These are phyloP conservation scores for Dione juno DNA, from an alignment of 2,888 invertebrate species.

Conservation along the genomic window DNA sequence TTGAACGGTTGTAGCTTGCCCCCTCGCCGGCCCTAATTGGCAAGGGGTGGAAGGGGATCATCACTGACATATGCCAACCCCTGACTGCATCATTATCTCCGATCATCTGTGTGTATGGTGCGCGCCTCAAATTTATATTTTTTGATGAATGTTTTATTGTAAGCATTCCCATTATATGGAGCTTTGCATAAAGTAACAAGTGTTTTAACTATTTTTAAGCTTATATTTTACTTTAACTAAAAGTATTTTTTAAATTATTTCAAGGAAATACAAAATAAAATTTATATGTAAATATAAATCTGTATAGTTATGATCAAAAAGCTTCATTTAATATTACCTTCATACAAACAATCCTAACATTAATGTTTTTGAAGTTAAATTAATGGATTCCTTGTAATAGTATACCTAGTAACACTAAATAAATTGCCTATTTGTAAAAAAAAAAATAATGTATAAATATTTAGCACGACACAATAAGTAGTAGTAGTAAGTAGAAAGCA, in stretches of 20 bases:
- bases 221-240: not conserved
- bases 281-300: too few species aligned
- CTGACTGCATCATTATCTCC: conserved; percentile 65
- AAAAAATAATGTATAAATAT: conserved; percentile 20
- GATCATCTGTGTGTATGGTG: conserved; percentile 61
- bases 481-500: conserved; percentile 46
- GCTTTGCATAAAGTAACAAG: not conserved
- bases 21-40: conserved; percentile 57
- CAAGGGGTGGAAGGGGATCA: conserved; percentile 57
- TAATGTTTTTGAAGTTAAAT: too few species aligned
- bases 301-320: too few species aligned
- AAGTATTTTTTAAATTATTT: not conserved
- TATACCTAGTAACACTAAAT: too few species aligned
- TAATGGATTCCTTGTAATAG: too few species aligned
- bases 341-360: too few species aligned
- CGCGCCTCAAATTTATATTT: conserved; percentile 54
- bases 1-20: conserved; percentile 41
- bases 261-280: not conserved
- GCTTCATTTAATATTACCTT: too few species aligned
- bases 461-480: conserved; percentile 37
- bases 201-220: not conserved
- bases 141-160: conserved; percentile 31
- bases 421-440: too few species aligned
- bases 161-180: not conserved
- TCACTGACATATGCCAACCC: conserved; percentile 67